Percentiles rank a stretch among this genome's conserved stretches.
These are phyloP conservation scores for Cetonia aurata DNA, from an alignment of 2,888 invertebrate species.

Conservation along the genomic window DNA sequence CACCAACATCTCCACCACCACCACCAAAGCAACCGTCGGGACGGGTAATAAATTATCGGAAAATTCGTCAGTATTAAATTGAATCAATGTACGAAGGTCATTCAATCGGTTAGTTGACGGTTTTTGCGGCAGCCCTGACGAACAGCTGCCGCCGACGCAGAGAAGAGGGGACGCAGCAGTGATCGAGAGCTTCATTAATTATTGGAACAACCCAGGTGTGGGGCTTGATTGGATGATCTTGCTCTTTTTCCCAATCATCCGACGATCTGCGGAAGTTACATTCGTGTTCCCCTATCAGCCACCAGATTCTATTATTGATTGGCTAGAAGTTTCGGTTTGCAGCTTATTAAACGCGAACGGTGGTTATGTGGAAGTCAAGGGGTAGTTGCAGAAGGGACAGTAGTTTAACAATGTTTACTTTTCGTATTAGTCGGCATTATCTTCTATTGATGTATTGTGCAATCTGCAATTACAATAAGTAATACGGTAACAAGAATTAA, in stretches of 20 bases:
- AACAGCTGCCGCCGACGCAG: conserved; percentile 56
- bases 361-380: too few species aligned
- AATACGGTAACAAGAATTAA: too few species aligned
- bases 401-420: too few species aligned
- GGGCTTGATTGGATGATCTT: conserved; percentile 48
- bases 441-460: too few species aligned
- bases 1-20: too few species aligned
- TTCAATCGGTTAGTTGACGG: conserved; percentile 50
- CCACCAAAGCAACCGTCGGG: background rate
- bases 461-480: too few species aligned
- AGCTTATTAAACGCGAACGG: conserved; percentile 18
- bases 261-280: conserved; percentile 45
- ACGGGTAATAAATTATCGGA: conserved; percentile 28
- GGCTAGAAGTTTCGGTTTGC: conserved; percentile 21
- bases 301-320: conserved; percentile 42
- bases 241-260: conserved; percentile 44
- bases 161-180: conserved; percentile 53
- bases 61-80: conserved; percentile 42
- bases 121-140: conserved; percentile 54
- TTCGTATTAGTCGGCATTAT: too few species aligned
- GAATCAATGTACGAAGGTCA: conserved; percentile 49
- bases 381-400: too few species aligned
- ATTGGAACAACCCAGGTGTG: conserved; percentile 53
- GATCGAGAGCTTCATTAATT: conserved; percentile 57
- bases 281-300: conserved; percentile 20